phyloP scores from a whole-genome alignment of 2,888 invertebrate species.

The Lasioglossum oenotherae region DNA sequence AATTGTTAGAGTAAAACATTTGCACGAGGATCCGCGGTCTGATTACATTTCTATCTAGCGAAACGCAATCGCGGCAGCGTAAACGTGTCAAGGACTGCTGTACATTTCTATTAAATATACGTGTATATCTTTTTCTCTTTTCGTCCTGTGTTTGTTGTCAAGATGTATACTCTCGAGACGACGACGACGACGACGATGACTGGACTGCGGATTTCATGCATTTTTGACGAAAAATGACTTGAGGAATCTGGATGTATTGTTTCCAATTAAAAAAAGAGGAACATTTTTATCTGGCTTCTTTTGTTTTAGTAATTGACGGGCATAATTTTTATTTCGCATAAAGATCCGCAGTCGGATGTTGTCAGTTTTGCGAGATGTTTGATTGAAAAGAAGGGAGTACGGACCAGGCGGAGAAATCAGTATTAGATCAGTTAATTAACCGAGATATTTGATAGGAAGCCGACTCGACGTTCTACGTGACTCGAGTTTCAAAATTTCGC shows the following conservation, averaged over 20 bases:
- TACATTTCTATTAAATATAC: slow-evolving; percentile 56
- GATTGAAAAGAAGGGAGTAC: slow-evolving; percentile 4
- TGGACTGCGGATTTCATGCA: neutral
- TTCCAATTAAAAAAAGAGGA: neutral
- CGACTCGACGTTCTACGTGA: slow-evolving; percentile 10
- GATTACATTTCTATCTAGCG: slow-evolving; percentile 35
- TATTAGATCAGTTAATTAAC: slow-evolving; percentile 29
- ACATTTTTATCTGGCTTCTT: neutral
- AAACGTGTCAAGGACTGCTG: slow-evolving; percentile 43
- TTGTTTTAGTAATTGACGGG: neutral
- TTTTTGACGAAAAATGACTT: neutral
- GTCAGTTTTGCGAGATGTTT: neutral
- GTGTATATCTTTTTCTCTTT: slow-evolving; percentile 37
- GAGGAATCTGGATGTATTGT: rapidly evolving
- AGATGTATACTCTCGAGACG: slow-evolving; percentile 14
- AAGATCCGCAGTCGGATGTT: neutral
- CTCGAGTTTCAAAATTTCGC: slow-evolving; percentile 18
- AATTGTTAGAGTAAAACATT: neutral
- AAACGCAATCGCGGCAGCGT: slow-evolving; percentile 16
- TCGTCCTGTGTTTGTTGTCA: slow-evolving; percentile 43
- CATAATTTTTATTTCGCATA: neutral
- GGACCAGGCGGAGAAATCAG: slow-evolving; percentile 22
- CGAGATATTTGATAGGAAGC: neutral
- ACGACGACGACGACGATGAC: neutral
- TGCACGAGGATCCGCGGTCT: neutral